Conservation (phyloP, 30 jellyfish, hydroid and myxozoan genomes). For the Aurelia sp. region DNA sequence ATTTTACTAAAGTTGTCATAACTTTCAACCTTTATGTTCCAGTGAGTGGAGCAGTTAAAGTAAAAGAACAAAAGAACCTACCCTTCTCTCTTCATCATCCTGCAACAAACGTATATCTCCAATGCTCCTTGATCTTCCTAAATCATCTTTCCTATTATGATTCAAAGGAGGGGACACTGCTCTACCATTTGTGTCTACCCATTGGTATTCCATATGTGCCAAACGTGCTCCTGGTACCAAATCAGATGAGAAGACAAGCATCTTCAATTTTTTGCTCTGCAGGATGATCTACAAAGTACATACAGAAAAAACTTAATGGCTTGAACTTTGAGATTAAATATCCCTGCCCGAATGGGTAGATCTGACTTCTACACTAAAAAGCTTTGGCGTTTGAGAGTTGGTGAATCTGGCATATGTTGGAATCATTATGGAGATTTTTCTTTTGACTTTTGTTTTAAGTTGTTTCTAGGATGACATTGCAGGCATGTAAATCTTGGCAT, state of each 20-base stretch:
- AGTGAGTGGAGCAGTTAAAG: too few species aligned
- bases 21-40: too few species aligned
- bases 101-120: conserved; percentile 59
- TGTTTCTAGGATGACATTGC: too few species aligned
- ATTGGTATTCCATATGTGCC: conserved; percentile 81
- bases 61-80: neutral
- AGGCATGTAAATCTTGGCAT: too few species aligned
- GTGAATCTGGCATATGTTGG: too few species aligned
- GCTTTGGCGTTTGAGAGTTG: too few species aligned
- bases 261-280: conserved; percentile 59
- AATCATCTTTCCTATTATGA: neutral
- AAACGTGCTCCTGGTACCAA: conserved; percentile 82
- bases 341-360: too few species aligned
- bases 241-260: conserved; percentile 75
- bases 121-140: conserved; percentile 28
- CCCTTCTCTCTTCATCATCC: conserved; percentile 88
- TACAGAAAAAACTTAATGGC: neutral
- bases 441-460: too few species aligned
- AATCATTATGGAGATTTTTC: too few species aligned
- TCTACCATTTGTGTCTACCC: conserved; percentile 89
- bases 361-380: too few species aligned
- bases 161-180: conserved; percentile 86
- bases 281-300: conserved; percentile 56
- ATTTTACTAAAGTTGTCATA: too few species aligned
- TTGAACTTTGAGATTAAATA: too few species aligned